Base-by-base conservation (phyloP, 2,113 vertebrate genomes). In the Crypturellus undulatus region DNA sequence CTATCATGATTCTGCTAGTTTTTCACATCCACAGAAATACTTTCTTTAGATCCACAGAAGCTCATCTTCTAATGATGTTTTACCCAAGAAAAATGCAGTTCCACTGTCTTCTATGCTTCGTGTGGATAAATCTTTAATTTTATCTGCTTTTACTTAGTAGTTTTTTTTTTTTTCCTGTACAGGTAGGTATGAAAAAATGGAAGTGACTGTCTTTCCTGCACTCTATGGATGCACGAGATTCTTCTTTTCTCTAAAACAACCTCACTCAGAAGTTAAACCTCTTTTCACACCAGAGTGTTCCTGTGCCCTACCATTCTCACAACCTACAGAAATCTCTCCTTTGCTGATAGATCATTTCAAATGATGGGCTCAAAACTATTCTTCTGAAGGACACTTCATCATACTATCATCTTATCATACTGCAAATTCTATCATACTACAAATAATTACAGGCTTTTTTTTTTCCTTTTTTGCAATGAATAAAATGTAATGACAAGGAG, bases 401-500 rank as follows among this genome's bases (percentile, higher is more conserved):
- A 49, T 49, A 49, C 49, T 49, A 22, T 24, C 49, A 49, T 63
- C 85, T 52, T 65, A 76, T 21, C 42, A 22, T 19, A 65, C 38
- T 75, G 78, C 15, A 24, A 9, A 47, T 28, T 54, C 52, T 15
- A 54, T 54, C 26, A 54, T 54, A 54, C 14, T 28, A 28, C 26
- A 54, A 79, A 90, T 83, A 76, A 60, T 45, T 93, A 72, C 76
- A 90, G 51, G 25, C 6, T 26, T 12, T 24, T 25, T 54, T 52
- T 54, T 30, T 56, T 24, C 69, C 82, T 59, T 42, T 65, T 84
- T 89, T 56, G 18, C n/a, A 78, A 52, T 28, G 28, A 91, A 62
- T 43, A 84, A 71, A 93, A 78, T 10, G 18, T 40, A 90, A 83
- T 69, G 70, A 76, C 65, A 87, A 81, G 72, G 83, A 95, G 86